Conservation (phyloP, 1,140 invertebrate species). For the Lepidurus arcticus region DNA sequence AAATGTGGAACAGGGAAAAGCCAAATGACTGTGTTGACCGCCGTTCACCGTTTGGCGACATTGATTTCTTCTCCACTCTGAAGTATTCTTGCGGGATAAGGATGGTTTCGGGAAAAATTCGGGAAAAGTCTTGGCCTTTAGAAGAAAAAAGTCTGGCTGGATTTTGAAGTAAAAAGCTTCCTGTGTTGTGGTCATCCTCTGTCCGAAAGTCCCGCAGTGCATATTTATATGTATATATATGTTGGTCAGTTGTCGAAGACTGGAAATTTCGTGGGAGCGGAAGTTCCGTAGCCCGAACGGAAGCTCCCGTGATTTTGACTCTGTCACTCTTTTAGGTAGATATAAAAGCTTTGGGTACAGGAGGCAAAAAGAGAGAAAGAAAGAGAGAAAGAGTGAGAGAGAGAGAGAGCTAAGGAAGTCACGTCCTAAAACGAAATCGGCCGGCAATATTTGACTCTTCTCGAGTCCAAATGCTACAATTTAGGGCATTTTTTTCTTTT, state of each 20-base stretch:
- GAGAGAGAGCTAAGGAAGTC: slow-evolving; percentile 10
- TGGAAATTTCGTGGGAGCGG: slow-evolving; percentile 17
- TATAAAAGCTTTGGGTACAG: background rate
- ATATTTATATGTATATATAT: slow-evolving; percentile 11
- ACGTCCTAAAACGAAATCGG: slow-evolving; percentile 4
- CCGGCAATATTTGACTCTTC: slow-evolving; percentile 7
- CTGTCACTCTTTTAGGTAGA: slow-evolving; percentile 22
- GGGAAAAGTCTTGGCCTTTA: no score
- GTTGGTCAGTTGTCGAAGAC: slow-evolving; percentile 18
- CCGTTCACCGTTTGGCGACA: no score
- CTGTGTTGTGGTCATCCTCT: slow-evolving; percentile 3
- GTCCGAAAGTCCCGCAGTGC: slow-evolving; percentile 7
- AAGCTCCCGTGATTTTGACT: slow-evolving; percentile 13
- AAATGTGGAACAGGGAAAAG: no score
- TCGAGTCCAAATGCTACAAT: background rate
- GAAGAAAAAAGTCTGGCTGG: background rate
- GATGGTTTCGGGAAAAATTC: no score
- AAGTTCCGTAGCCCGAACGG: slow-evolving; percentile 11
- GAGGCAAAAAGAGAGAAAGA: background rate
- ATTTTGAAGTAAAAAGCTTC: background rate
- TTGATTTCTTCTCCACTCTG: no score
- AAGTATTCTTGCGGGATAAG: no score
- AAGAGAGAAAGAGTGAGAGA: background rate
- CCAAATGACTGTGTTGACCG: no score
- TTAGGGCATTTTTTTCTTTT: background rate